phyloP scores from a whole-genome alignment of 2,113 vertebrate genomes.

The Motacilla tschutschensis region DNA sequence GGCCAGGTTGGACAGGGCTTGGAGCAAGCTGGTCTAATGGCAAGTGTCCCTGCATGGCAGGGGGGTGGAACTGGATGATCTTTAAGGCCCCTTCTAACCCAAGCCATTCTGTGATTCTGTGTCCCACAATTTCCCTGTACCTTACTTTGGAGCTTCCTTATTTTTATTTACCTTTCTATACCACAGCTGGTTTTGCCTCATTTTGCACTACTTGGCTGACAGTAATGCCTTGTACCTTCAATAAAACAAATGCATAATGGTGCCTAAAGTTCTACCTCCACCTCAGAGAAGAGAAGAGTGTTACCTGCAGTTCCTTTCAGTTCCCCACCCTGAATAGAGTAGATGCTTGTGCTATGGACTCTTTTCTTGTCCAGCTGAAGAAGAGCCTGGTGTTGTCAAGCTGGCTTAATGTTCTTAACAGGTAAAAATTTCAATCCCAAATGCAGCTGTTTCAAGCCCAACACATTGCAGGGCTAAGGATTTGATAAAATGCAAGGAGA shows the following conservation, averaged over 20 bases:
- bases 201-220: neutral
- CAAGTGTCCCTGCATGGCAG: neutral
- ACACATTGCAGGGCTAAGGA: neutral
- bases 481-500: neutral
- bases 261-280: neutral
- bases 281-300: neutral
- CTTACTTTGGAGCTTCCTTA: neutral
- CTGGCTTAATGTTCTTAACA: neutral
- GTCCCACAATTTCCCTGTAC: neutral
- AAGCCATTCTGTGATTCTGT: neutral
- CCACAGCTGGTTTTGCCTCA: neutral
- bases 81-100: neutral
- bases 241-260: neutral
- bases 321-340: neutral
- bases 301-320: neutral
- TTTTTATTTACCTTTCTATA: neutral
- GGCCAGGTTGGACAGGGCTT: rapidly evolving
- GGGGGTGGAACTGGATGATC: neutral
- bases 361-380: neutral
- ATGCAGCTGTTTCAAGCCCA: neutral
- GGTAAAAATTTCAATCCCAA: neutral
- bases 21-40: neutral
- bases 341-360: neutral
- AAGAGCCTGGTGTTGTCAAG: neutral
- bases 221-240: neutral